Evolutionary conservation across 2,888 invertebrate genomes (phyloP).

Genomic region (Carterocephalus palaemon): DNA sequence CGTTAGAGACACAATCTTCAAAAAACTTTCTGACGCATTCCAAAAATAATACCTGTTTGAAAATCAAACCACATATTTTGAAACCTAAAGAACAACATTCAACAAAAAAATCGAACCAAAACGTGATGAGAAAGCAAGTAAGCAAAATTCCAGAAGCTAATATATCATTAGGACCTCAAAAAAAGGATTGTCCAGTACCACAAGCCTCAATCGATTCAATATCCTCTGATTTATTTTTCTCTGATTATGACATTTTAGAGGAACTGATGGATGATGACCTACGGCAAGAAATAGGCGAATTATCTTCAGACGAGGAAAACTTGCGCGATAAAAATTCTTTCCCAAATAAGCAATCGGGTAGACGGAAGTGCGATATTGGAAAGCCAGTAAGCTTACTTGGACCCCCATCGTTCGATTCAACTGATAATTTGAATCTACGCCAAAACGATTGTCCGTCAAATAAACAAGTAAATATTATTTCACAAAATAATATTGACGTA

Average conservation of each 20-base stretch:
- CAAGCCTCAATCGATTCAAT: conserved; percentile 42
- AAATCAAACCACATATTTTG: conserved; percentile 2
- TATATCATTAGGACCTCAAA: not conserved
- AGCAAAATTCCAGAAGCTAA: conserved; percentile 4
- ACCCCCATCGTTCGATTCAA: not conserved
- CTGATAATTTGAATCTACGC: not conserved
- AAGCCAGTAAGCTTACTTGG: not conserved
- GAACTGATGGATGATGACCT: conserved; percentile 70
- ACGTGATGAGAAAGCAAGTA: conserved; percentile 3
- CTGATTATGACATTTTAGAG: conserved; percentile 66
- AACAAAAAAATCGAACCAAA: conserved; percentile 3
- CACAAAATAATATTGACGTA: not conserved
- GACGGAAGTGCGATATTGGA: conserved; percentile 1
- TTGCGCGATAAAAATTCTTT: conserved; percentile 34
- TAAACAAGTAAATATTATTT: not conserved
- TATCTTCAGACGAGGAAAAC: conserved; percentile 60
- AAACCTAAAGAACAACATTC: not conserved
- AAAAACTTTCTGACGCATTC: conserved; percentile 31
- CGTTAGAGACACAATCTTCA: conserved; percentile 28
- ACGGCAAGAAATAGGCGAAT: conserved; percentile 66
- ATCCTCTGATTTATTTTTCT: conserved; percentile 56
- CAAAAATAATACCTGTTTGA: not conserved
- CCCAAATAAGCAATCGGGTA: conserved; percentile 8
- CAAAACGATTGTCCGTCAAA: not conserved
- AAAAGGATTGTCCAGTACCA: not conserved